Percentiles rank a stretch among this genome's conserved stretches.
Evolutionary conservation across 2,113 vertebrate species (phyloP).

Genomic region (Callopanchax toddi): DNA sequence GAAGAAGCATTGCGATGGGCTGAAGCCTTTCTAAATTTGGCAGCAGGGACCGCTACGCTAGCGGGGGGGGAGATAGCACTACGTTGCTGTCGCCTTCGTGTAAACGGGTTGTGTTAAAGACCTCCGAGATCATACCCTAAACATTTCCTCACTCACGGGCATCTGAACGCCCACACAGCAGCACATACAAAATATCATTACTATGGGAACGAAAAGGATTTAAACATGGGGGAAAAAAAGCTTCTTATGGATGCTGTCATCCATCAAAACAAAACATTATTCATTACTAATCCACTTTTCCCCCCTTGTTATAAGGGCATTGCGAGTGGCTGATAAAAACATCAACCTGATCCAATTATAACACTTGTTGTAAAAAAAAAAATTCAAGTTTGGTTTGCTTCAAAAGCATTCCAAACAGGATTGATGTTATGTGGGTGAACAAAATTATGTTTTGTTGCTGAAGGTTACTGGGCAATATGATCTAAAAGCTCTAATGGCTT

Average conservation of each 20-base stretch:
- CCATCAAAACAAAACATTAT: slow-evolving; percentile 70
- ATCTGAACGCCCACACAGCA: slow-evolving; percentile 74
- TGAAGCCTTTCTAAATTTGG: slow-evolving; percentile 66
- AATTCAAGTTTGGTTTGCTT: slow-evolving; percentile 68
- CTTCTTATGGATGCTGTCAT: slow-evolving; percentile 76
- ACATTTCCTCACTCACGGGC: slow-evolving; percentile 77
- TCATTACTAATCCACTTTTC: slow-evolving; percentile 72
- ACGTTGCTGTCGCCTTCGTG: slow-evolving; percentile 58
- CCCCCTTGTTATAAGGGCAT: slow-evolving; percentile 68
- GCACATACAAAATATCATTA: slow-evolving; percentile 72
- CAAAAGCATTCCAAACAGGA: slow-evolving; percentile 60
- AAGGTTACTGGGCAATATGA: slow-evolving; percentile 50
- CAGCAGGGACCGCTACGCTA: slow-evolving; percentile 57
- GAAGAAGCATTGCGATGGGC: slow-evolving; percentile 48
- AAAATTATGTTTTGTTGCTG: background rate
- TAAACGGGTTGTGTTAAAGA: slow-evolving; percentile 70
- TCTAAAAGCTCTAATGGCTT: slow-evolving; percentile 5
- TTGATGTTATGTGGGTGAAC: slow-evolving; percentile 46
- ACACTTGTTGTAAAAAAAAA: slow-evolving; percentile 62
- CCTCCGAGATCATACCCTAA: slow-evolving; percentile 74
- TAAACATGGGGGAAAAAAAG: slow-evolving; percentile 57
- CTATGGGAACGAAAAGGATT: slow-evolving; percentile 74
- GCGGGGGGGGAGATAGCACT: slow-evolving; percentile 65
- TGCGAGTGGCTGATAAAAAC: slow-evolving; percentile 76
- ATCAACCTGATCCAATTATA: slow-evolving; percentile 77